Evolutionary conservation across 2,797 vertebrate species (phyloP), one percentile per base, ranked within the genome.

Genomic region (Amblyraja radiata): DNA sequence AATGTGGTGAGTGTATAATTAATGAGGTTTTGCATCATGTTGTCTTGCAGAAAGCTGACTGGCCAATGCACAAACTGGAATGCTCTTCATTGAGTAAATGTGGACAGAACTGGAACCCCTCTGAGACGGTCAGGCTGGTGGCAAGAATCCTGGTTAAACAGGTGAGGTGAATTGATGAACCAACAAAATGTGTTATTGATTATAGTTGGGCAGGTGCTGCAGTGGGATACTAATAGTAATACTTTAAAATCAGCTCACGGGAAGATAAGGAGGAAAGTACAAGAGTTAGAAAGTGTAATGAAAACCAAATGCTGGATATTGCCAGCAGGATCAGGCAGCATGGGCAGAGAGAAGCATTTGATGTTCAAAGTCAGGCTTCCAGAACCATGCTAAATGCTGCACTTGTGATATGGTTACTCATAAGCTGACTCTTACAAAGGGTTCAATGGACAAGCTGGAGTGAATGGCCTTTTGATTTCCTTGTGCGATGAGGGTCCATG

Each of bases 61-160:
- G 99, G 99, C 96, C 97, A 65, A 97, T 98, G 97, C 99, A 99
- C 97, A 99, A 98, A 95, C 95, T 99, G 93, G 99, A 99, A 94
- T 99, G 99, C 93, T 97, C 97, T 0, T 96, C 98, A 28, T 98
- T 99, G 97, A 97, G 95, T 3, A 94, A 96, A 7, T 99, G 97
- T 58, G 97, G 98, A 93, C 97, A 98, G 94, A 98, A 97, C 93
- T 99, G 99, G 99, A 96, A 96, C 93, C 99, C 98, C 0, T 98
- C 98, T 0, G 99, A 99, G 95, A 98, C 96, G 0, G 96, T 97
- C 58, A 97, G 98, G 46, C 97, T 99, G 73, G 97, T 98, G 0
- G 98, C 98, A 0, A 97, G 98, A 94, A 97, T 99, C 94, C 96
- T 99, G 76, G 97, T 96, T 95, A 98, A 97, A 94, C 98, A 98